These are phyloP conservation scores for Aricia agestis DNA, from an alignment of 1,140 invertebrate genomes.

Conservation along the genomic window DNA sequence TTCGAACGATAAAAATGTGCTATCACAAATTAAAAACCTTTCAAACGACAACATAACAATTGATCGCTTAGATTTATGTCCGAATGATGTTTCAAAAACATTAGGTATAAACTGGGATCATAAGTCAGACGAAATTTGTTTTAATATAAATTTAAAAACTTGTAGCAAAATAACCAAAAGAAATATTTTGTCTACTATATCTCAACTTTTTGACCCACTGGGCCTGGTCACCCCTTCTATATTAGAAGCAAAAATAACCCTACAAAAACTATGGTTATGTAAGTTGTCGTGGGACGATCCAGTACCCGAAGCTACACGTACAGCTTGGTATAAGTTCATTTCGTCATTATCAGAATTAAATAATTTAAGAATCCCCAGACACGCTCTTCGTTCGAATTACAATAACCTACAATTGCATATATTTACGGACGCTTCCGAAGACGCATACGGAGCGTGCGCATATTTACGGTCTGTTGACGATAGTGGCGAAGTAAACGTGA, in stretches of 20 bases:
- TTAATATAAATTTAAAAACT: slow-evolving; percentile 8
- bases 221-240: slow-evolving; percentile 39
- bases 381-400: not conserved
- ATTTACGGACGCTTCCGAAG: slow-evolving; percentile 17
- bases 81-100: slow-evolving; percentile 7
- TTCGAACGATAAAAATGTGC: slow-evolving; percentile 13
- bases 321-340: not conserved
- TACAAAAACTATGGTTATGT: slow-evolving; percentile 40
- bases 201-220: slow-evolving; percentile 46
- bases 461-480: not conserved
- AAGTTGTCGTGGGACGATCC: slow-evolving; percentile 42
- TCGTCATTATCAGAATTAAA: slow-evolving; percentile 11
- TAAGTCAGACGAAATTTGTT: slow-evolving; percentile 20
- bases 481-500: too few species aligned
- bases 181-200: slow-evolving; percentile 29
- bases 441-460: slow-evolving; percentile 17
- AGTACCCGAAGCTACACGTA: slow-evolving; percentile 23
- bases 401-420: slow-evolving; percentile 8
- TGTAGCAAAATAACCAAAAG: slow-evolving; percentile 26
- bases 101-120: slow-evolving; percentile 13
- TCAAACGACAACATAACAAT: not conserved
- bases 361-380: slow-evolving; percentile 2
- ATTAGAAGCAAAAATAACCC: slow-evolving; percentile 35
- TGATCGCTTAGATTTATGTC: not conserved
- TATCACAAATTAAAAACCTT: not conserved